These are phyloP conservation scores for Hymenopus coronatus DNA, from an alignment of 2,888 invertebrate species.

Conservation along the genomic window DNA sequence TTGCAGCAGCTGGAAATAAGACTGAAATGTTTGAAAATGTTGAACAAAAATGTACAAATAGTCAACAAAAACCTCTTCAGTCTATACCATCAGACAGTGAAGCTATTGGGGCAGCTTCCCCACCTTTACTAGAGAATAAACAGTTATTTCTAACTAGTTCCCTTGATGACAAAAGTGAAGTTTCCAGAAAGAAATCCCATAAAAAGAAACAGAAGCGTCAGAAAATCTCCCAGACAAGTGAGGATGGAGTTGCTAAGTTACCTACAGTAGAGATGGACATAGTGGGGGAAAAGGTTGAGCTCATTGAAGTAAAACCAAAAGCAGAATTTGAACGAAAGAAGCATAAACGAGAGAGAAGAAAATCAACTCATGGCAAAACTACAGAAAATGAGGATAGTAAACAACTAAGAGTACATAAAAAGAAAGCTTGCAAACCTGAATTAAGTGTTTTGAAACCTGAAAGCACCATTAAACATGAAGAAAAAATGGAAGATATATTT, in stretches of 20 bases:
- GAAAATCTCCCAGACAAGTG: conserved; percentile 60
- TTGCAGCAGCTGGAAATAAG: conserved; percentile 20
- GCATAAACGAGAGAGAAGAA: conserved; percentile 38
- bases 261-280: not conserved
- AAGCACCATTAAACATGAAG: conserved; percentile 59
- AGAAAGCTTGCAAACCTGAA: conserved; percentile 40
- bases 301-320: conserved; percentile 43
- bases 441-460: conserved; percentile 22
- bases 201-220: conserved; percentile 82
- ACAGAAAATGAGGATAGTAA: conserved; percentile 46
- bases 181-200: conserved; percentile 66
- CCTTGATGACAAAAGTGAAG: conserved; percentile 32
- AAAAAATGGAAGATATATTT: conserved; percentile 85
- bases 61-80: conserved; percentile 1
- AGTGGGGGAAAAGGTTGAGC: conserved; percentile 34
- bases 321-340: conserved; percentile 46
- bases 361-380: conserved; percentile 39
- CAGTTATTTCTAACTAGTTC: conserved; percentile 22
- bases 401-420: conserved; percentile 45
- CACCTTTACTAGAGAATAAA: conserved; percentile 29
- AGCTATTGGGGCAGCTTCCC: conserved; percentile 47
- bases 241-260: conserved; percentile 47
- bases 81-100: conserved; percentile 51
- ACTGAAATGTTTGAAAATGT: conserved; percentile 25
- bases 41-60: conserved; percentile 25